phyloP scores from a whole-genome alignment of 2,797 vertebrate species.

The Coccyzus lansbergi region DNA sequence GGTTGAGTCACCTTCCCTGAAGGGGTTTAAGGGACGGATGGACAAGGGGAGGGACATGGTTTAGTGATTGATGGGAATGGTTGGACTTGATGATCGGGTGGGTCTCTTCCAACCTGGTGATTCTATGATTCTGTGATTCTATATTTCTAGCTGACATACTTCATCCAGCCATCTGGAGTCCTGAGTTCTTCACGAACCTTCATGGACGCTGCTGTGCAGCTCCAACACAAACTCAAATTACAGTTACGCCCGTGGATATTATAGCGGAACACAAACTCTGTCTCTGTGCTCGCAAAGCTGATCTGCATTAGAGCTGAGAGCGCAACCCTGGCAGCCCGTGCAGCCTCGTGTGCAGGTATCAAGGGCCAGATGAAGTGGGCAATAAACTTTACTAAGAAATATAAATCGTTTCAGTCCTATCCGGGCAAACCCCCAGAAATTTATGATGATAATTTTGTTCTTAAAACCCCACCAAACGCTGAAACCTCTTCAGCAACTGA shows the following conservation, averaged over 20 bases:
- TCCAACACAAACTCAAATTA: background rate
- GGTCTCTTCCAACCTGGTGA: too few relatives aligned
- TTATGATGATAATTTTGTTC: conserved; percentile 19
- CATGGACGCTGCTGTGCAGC: background rate
- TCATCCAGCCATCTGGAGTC: background rate
- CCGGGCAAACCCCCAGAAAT: background rate
- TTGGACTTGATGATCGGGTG: too few relatives aligned
- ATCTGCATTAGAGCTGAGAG: background rate
- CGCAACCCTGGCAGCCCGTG: background rate
- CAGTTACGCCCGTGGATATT: background rate
- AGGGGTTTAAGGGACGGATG: too few relatives aligned
- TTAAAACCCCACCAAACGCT: background rate
- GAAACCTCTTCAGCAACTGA: background rate
- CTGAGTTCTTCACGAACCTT: background rate
- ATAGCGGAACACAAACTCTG: background rate
- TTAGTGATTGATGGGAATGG: too few relatives aligned
- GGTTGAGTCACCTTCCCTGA: too few relatives aligned
- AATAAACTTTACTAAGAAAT: background rate
- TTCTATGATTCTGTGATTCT: too few relatives aligned
- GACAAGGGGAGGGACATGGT: too few relatives aligned
- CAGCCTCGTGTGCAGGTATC: background rate
- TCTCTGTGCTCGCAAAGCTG: background rate
- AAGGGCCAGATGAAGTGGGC: background rate
- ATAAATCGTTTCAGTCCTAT: background rate
- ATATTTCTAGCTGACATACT: background rate